phyloP scores from a whole-genome alignment of 92 coral and sea anemone species.

The Umimayanthus kanabou region DNA sequence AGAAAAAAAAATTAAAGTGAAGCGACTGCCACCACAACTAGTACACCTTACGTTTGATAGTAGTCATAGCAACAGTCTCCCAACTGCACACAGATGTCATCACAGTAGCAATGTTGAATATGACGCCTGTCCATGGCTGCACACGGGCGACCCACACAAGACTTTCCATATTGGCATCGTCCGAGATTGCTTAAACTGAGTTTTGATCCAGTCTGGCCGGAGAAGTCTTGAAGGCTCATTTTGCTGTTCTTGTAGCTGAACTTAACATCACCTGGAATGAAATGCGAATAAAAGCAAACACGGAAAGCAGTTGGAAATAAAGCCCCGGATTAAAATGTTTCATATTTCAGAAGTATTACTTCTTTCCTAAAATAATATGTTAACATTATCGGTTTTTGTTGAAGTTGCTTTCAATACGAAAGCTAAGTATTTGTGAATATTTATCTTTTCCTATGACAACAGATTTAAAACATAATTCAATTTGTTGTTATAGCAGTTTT shows the following conservation, averaged over 20 bases:
- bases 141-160: background rate
- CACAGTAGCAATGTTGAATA: conserved; percentile 16
- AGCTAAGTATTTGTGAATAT: too few relatives aligned
- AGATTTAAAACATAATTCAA: too few relatives aligned
- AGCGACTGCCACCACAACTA: too few relatives aligned
- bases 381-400: too few relatives aligned
- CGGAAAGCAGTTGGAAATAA: background rate
- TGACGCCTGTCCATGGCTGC: background rate
- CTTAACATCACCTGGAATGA: background rate
- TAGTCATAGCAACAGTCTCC: conserved; percentile 37
- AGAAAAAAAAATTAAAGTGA: too few relatives aligned
- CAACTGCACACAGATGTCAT: conserved; percentile 10
- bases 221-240: background rate
- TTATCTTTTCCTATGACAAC: too few relatives aligned
- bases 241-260: conserved; percentile 1
- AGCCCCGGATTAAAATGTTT: background rate
- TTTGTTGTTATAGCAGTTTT: too few relatives aligned
- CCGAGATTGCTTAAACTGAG: background rate
- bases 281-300: background rate
- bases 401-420: too few relatives aligned
- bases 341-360: too few relatives aligned
- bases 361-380: too few relatives aligned
- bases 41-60: conserved; percentile 1
- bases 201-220: background rate
- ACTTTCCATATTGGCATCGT: background rate